A percentile compares a stretch with the other conserved stretches of the same genome.
Conservation (phyloP, 2,797 vertebrate genomes). For the Nothura maculosa region DNA sequence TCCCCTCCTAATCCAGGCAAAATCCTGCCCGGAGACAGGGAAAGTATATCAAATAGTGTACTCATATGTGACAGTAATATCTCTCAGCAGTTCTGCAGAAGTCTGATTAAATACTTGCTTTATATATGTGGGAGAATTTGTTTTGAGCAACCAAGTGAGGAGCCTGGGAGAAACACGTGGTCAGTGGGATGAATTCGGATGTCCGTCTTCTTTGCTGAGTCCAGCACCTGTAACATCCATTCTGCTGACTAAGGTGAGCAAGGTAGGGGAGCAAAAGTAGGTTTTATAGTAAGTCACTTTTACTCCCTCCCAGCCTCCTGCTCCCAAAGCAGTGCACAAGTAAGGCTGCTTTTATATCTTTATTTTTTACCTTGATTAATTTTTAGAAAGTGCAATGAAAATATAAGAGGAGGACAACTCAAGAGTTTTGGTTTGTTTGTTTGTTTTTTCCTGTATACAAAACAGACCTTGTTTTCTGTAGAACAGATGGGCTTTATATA, state of each 20-base stretch:
- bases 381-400: not conserved
- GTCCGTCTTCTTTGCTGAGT: not conserved
- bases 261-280: not conserved
- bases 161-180: not conserved
- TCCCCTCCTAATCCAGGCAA: not conserved
- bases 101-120: conserved; percentile 11
- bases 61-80: fast-evolving
- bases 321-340: not conserved
- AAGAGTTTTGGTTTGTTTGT: no score
- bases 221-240: not conserved
- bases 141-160: conserved; percentile 6
- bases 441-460: not conserved
- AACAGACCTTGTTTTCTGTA: not conserved
- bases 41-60: not conserved
- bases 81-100: not conserved
- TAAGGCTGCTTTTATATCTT: not conserved
- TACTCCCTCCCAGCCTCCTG: not conserved
- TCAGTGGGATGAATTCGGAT: not conserved
- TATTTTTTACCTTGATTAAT: not conserved
- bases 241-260: not conserved
- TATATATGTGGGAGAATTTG: not conserved
- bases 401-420: not conserved
- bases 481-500: not conserved
- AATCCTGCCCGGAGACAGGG: not conserved
- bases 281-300: not conserved